Evolutionary conservation across 2,888 invertebrate genomes (phyloP), one percentile per base, ranked within the genome.

Genomic region (Ellobium chinense): DNA sequence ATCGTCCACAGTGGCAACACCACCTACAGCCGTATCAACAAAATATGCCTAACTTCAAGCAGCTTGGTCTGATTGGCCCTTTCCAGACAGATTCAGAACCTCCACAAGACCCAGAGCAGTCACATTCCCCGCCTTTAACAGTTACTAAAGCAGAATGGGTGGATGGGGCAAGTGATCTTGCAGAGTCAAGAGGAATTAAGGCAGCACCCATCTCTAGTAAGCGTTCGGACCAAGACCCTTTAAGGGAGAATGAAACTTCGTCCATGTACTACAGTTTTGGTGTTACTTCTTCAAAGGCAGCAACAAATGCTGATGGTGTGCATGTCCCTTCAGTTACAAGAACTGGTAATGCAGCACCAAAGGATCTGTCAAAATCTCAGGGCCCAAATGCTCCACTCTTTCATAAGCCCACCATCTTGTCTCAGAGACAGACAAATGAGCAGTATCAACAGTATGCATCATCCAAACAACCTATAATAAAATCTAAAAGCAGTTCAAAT

Each of bases 61-160:
- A 56, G 29, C 46, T 29, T 18, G 7, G 24, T 69, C 21, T 34
- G 31, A 29, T 12, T n/a, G 2, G 2, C 27, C 5, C 21, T 21
- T 58, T 70, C 21, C 27, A 58, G 34, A 1, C 54, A 7, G 4
- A 18, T 31, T 1, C 4, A 39, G 46, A 46, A 46, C 18, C 24
- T 31, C 58, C 36, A 9, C 34, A 3, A n/a, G 34, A 31, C 5
- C 9, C 31, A 7, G n/a, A 5, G n/a, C 31, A 21, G n/a, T 4
- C n/a, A 7, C 29, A 18, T 24, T 5, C 70, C 31, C 31, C 36
- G 9, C 31, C n/a, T 56, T 24, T 58, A 9, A 9, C 58, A 34
- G 58, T 56, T 24, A 37, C 62, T 29, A 74, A 74, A 37, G 72
- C 72, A 72, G 72, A 72, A 58, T 72, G 72, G 72, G 12, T 36